These are phyloP conservation scores for Yponomeuta plumbellus DNA, from an alignment of 2,888 invertebrate species.

Conservation along the genomic window DNA sequence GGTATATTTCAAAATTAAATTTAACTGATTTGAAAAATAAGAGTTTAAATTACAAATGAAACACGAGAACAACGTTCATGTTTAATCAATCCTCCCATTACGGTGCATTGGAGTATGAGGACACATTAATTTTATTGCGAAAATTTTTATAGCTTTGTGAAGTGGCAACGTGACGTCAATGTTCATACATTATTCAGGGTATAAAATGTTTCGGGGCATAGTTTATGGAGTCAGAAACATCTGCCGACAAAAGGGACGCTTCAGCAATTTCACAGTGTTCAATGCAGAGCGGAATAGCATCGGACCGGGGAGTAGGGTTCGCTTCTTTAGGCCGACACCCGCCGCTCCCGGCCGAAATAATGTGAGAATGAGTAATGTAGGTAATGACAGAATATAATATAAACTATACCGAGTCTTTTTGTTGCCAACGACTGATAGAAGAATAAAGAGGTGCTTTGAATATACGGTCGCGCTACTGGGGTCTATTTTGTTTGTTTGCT, in stretches of 20 bases:
- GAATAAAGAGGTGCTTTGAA: not conserved
- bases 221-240: slow-evolving; percentile 8
- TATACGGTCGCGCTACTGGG: not conserved
- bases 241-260: slow-evolving; percentile 10
- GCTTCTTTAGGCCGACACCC: not conserved
- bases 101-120: not conserved
- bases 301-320: not conserved
- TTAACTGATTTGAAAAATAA: not conserved
- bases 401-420: not conserved
- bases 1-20: not conserved
- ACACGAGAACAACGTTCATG: not conserved
- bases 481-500: not conserved
- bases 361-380: not conserved
- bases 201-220: slow-evolving; percentile 17
- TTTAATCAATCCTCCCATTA: slow-evolving; percentile 7
- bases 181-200: slow-evolving; percentile 18
- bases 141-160: slow-evolving; percentile 6
- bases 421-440: not conserved
- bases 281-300: slow-evolving; percentile 1
- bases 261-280: not conserved
- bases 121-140: slow-evolving; percentile 12
- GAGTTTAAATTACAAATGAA: not conserved
- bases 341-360: not conserved
- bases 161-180: slow-evolving; percentile 13
- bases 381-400: not conserved